phyloP scores from a whole-genome alignment of 2,888 invertebrate genomes.

The Philonicus albiceps region DNA sequence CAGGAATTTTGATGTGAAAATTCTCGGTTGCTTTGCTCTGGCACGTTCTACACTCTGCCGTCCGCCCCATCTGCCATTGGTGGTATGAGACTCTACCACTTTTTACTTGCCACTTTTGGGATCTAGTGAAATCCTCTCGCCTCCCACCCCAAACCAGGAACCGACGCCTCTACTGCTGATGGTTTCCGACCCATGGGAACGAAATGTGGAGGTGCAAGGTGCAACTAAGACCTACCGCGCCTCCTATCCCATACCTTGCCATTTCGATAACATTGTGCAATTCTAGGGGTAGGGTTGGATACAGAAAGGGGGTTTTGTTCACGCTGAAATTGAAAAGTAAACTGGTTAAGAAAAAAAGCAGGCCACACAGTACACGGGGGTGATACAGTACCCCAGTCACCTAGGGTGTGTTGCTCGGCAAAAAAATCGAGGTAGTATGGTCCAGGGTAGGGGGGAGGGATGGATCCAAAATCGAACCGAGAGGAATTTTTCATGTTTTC shows the following conservation, averaged over 20 bases:
- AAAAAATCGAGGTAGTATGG: background rate
- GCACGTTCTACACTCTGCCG: background rate
- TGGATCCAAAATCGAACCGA: background rate
- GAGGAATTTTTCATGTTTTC: background rate
- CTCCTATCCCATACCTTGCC: background rate
- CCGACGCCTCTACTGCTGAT: background rate
- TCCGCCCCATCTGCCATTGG: background rate
- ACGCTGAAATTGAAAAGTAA: slow-evolving; percentile 28
- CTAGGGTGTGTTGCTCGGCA: background rate
- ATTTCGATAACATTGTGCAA: slow-evolving; percentile 3
- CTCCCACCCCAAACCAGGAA: background rate
- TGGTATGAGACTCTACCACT: background rate
- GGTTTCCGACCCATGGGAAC: background rate
- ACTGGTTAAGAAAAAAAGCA: background rate
- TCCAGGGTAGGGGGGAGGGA: background rate
- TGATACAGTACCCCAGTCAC: background rate
- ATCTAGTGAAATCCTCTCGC: background rate
- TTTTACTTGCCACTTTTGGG: slow-evolving; percentile 8
- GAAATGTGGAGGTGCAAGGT: background rate
- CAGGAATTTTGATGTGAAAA: slow-evolving; percentile 14
- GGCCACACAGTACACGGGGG: background rate
- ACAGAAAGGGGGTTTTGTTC: background rate
- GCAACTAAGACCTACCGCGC: background rate
- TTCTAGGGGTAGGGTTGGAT: background rate
- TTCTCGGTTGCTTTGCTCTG: slow-evolving; percentile 8